phyloP scores from a whole-genome alignment of 2,888 invertebrate species.

The Mycalesis mineus region DNA sequence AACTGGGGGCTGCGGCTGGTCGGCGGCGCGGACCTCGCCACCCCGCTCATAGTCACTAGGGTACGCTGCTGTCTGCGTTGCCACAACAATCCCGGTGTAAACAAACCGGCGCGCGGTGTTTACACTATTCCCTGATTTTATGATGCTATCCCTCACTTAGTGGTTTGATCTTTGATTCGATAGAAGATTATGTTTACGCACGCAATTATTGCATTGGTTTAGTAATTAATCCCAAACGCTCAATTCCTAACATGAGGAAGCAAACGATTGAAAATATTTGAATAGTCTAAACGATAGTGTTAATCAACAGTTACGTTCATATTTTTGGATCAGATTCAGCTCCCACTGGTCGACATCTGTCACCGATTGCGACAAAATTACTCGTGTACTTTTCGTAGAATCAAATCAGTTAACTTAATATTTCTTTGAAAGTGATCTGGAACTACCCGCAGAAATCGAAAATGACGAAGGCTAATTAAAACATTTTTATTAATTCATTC shows the following conservation, averaged over 20 bases:
- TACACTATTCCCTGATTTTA: slow-evolving; percentile 1
- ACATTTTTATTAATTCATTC: too few relatives aligned
- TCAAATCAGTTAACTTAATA: too few relatives aligned
- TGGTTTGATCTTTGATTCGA: not conserved
- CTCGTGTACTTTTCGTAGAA: not conserved
- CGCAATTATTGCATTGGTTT: too few relatives aligned
- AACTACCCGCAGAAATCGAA: too few relatives aligned
- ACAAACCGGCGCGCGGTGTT: slow-evolving; percentile 43
- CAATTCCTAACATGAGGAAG: too few relatives aligned
- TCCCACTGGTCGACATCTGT: slow-evolving; percentile 65
- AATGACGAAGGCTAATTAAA: too few relatives aligned
- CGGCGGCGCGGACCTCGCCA: slow-evolving; percentile 91
- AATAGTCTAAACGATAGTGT: too few relatives aligned
- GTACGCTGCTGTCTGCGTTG: slow-evolving; percentile 67
- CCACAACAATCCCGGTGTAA: slow-evolving; percentile 52
- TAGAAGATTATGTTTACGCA: not conserved
- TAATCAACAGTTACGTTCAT: slow-evolving; percentile 21
- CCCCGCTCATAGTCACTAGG: slow-evolving; percentile 92
- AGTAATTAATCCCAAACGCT: too few relatives aligned
- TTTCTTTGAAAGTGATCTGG: too few relatives aligned
- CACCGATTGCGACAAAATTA: slow-evolving; percentile 36
- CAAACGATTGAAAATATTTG: too few relatives aligned
- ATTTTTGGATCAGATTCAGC: slow-evolving; percentile 61
- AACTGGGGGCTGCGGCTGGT: slow-evolving; percentile 93
- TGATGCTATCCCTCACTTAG: not conserved